These are phyloP conservation scores for Mimachlamys varia DNA, from an alignment of 2,888 invertebrate genomes.

Conservation along the genomic window DNA sequence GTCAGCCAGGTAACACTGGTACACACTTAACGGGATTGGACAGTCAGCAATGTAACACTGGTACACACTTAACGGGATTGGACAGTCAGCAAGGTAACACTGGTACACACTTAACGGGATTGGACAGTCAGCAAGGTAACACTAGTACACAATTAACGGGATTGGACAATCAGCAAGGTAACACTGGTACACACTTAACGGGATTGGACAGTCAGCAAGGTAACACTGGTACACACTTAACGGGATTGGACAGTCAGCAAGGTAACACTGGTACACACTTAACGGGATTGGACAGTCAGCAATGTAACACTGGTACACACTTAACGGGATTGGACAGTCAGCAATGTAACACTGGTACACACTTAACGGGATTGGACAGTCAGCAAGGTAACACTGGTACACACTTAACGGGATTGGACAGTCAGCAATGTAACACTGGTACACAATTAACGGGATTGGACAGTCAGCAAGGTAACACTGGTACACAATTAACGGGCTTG, in stretches of 20 bases:
- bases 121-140: not conserved
- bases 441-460: slow-evolving; percentile 23
- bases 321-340: not conserved
- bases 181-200: slow-evolving; percentile 9
- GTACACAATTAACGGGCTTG: not conserved
- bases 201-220: not conserved
- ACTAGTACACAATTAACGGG: slow-evolving; percentile 3
- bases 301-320: not conserved
- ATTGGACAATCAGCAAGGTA: not conserved
- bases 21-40: slow-evolving; percentile 28
- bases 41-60: not conserved
- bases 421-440: not conserved
- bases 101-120: slow-evolving; percentile 17
- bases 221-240: slow-evolving; percentile 1
- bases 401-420: slow-evolving; percentile 17
- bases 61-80: slow-evolving; percentile 23
- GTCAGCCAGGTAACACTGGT: not conserved
- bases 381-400: not conserved
- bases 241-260: not conserved
- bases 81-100: not conserved
- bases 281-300: not conserved
- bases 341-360: not conserved
- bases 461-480: not conserved
- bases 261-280: slow-evolving; percentile 1
- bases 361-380: not conserved